Conservation (phyloP, 1,140 invertebrate species). For the Charaxes varanes region DNA sequence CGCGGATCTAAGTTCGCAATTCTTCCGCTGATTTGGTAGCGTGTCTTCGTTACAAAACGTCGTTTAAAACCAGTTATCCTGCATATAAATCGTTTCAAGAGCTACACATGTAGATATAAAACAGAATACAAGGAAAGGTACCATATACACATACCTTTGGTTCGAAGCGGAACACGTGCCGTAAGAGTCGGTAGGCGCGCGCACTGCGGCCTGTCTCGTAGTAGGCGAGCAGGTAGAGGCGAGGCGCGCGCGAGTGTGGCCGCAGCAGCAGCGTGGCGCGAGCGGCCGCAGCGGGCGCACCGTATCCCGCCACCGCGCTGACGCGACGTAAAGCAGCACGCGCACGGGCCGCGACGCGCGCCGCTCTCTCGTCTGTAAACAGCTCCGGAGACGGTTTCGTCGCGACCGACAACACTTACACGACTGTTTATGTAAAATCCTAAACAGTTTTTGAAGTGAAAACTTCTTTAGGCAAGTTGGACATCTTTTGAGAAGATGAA, state of each 20-base stretch:
- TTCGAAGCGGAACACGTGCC: slow-evolving; percentile 43
- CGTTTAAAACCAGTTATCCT: too few species aligned
- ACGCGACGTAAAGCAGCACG: slow-evolving; percentile 26
- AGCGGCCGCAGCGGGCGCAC: slow-evolving; percentile 14
- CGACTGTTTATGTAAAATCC: too few species aligned
- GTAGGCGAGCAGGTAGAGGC: slow-evolving; percentile 41
- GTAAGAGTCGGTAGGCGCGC: slow-evolving; percentile 40
- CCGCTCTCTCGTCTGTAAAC: slow-evolving; percentile 36
- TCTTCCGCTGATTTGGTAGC: too few species aligned
- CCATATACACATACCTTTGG: slow-evolving; percentile 31
- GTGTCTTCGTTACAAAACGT: too few species aligned
- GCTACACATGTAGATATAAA: too few species aligned
- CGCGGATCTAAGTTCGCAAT: too few species aligned
- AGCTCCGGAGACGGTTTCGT: too few species aligned
- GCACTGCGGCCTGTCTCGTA: slow-evolving; percentile 36
- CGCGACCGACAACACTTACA: too few species aligned
- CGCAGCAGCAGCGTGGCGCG: slow-evolving; percentile 35
- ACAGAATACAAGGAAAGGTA: slow-evolving; percentile 1
- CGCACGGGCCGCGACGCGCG: slow-evolving; percentile 18
- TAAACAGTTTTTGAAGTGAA: too few species aligned
- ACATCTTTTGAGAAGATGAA: too few species aligned
- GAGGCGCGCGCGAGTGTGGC: slow-evolving; percentile 22
- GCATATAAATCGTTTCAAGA: too few species aligned
- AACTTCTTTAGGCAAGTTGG: too few species aligned
- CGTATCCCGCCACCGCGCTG: slow-evolving; percentile 11